A percentile compares a stretch with the other conserved stretches of the same genome.
These are phyloP conservation scores for Caenorhabditis wallacei DNA, from an alignment of 2,888 invertebrate genomes.

Conservation along the genomic window DNA sequence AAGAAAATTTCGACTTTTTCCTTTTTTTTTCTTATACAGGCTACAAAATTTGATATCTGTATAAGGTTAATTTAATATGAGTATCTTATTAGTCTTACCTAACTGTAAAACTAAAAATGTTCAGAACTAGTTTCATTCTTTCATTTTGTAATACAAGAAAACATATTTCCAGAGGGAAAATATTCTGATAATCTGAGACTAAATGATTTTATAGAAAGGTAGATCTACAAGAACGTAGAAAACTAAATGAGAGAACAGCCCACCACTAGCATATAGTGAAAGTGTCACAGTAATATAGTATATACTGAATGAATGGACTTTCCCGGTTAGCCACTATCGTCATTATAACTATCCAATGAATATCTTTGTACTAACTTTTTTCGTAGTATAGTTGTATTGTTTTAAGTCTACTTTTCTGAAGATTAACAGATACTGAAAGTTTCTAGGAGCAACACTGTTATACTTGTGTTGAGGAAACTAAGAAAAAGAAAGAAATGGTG, in stretches of 20 bases:
- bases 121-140: no score
- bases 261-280: conserved; percentile 26
- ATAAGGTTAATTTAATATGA: no score
- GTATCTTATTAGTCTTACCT: no score
- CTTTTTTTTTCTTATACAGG: no score
- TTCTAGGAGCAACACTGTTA: background rate
- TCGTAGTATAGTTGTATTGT: conserved; percentile 6
- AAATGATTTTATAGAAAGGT: background rate
- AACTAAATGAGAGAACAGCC: conserved; percentile 7
- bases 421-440: background rate
- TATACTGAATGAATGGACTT: conserved; percentile 28
- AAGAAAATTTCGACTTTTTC: no score
- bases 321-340: conserved; percentile 25
- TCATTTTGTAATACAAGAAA: no score
- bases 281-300: conserved; percentile 53
- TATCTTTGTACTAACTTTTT: conserved; percentile 15
- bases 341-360: conserved; percentile 43
- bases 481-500: background rate
- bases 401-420: background rate
- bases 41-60: no score
- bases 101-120: no score
- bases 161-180: no score
- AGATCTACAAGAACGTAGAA: background rate
- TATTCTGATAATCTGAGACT: background rate
- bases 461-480: no score